phyloP scores from a whole-genome alignment of 64 coral and sea anemone species.

The Anthopleura sola region DNA sequence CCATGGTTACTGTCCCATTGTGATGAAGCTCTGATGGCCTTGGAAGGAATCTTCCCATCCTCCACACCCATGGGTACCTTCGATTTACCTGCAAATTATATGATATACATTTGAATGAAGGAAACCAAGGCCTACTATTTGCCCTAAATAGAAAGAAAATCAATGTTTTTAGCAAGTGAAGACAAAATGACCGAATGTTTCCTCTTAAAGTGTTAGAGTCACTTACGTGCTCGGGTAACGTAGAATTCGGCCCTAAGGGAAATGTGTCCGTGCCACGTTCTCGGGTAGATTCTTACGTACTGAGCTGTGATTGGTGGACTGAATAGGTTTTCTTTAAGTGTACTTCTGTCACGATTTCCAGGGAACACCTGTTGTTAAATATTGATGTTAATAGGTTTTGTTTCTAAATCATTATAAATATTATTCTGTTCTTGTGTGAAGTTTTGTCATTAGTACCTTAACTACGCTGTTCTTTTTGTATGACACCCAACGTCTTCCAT shows the following conservation, averaged over 20 bases:
- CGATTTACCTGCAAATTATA: background rate
- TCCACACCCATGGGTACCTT: constrained; percentile 21
- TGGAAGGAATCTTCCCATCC: background rate
- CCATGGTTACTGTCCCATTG: background rate
- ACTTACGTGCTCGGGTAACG: background rate
- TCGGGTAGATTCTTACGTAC: constrained; percentile 1
- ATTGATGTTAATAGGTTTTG: no score
- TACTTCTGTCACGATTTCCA: constrained; percentile 1
- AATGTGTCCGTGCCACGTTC: background rate
- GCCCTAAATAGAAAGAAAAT: background rate
- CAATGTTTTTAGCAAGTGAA: no score
- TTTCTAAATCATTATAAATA: no score
- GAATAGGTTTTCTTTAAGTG: background rate
- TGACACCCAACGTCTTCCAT: constrained; percentile 65
- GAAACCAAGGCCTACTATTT: no score
- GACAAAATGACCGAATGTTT: no score
- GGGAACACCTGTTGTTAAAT: background rate
- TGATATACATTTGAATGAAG: no score
- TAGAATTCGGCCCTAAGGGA: constrained; percentile 13
- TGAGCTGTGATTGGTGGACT: background rate
- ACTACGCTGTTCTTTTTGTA: constrained; percentile 47
- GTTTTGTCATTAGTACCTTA: background rate
- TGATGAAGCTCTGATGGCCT: constrained; percentile 12
- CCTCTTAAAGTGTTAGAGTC: background rate
- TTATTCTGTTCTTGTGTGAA: no score